phyloP scores from a whole-genome alignment of 2,797 vertebrate species.

The Sebastes nivosus region DNA sequence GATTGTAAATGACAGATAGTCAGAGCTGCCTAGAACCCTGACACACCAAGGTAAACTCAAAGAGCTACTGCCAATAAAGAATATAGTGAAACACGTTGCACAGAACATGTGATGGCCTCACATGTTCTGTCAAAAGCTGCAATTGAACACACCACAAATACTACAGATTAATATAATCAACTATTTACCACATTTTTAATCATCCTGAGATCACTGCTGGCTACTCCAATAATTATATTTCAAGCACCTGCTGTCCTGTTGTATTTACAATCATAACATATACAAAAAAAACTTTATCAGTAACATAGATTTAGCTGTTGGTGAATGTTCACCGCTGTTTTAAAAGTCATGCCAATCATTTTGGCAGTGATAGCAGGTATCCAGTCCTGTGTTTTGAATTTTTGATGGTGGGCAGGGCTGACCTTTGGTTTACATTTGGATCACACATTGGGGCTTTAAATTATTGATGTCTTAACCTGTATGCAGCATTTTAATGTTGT shows the following conservation, averaged over 20 bases:
- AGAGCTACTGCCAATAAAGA: background rate
- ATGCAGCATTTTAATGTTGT: slow-evolving; percentile 39
- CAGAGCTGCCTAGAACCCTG: background rate
- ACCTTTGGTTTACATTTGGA: slow-evolving; percentile 67
- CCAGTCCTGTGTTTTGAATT: slow-evolving; percentile 34
- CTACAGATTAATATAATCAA: background rate
- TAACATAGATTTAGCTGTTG: background rate
- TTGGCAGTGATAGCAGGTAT: slow-evolving; percentile 10
- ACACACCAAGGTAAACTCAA: background rate
- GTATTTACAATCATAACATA: background rate
- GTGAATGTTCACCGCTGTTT: background rate
- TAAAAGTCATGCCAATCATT: background rate
- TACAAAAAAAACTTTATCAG: background rate
- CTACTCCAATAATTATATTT: background rate
- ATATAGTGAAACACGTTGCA: background rate
- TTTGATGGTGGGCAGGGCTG: slow-evolving; percentile 57
- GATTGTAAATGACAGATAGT: background rate
- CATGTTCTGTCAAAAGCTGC: background rate
- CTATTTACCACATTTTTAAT: background rate
- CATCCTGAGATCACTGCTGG: background rate
- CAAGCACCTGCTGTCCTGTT: background rate
- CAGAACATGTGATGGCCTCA: background rate
- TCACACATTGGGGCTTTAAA: slow-evolving; percentile 56
- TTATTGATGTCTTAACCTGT: slow-evolving; percentile 54
- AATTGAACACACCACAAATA: background rate